Evolutionary conservation across 1,140 invertebrate species (phyloP).

Genomic region (Drosophila bipectinata): DNA sequence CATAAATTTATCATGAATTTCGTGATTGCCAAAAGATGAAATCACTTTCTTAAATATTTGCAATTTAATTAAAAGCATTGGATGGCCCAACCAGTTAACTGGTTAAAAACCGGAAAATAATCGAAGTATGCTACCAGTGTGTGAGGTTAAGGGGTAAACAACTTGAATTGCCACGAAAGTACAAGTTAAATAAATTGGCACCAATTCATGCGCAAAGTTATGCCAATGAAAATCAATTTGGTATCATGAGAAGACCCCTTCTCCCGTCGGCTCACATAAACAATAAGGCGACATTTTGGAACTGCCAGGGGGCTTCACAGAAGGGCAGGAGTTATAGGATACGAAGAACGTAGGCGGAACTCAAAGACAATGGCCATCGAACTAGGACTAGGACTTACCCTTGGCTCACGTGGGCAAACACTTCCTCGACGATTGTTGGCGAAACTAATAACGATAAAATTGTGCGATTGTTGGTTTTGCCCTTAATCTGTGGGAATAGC

Average conservation of each 20-base stretch:
- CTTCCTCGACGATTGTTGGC: conserved; percentile 79
- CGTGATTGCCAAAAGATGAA: neutral
- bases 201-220: conserved; percentile 64
- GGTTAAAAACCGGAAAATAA: conserved; percentile 27
- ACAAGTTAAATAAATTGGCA: conserved; percentile 59
- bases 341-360: neutral
- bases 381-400: conserved; percentile 66
- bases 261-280: conserved; percentile 44
- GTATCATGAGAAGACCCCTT: conserved; percentile 44
- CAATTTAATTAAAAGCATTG: conserved; percentile 52
- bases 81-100: neutral
- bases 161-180: conserved; percentile 33
- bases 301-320: neutral
- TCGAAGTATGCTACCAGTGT: conserved; percentile 7
- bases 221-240: conserved; percentile 60
- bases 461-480: conserved; percentile 83
- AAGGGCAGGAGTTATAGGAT: neutral
- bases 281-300: conserved; percentile 45
- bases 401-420: conserved; percentile 65
- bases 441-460: conserved; percentile 84
- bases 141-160: conserved; percentile 35
- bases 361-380: conserved; percentile 63
- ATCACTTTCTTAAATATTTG: conserved; percentile 30
- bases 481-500: conserved; percentile 82
- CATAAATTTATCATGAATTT: neutral